A percentile compares a stretch with the other conserved stretches of the same genome.
phyloP scores from a whole-genome alignment of 2,888 invertebrate genomes.

The Clitarchus hookeri region DNA sequence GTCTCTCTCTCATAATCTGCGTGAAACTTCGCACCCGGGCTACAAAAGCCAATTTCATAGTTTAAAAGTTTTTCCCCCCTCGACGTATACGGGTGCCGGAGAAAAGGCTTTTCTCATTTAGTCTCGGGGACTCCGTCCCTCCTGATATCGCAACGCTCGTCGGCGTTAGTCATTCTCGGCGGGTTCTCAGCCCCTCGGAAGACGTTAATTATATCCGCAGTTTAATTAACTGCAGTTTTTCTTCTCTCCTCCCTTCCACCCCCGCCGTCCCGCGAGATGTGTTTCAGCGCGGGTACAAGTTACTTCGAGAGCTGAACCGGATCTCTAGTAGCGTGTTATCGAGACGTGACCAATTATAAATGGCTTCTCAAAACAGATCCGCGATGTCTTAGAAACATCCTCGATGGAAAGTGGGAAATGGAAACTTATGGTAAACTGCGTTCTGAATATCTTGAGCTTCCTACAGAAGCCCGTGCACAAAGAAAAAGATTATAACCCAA shows the following conservation, averaged over 20 bases:
- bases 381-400: too few species aligned
- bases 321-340: too few species aligned
- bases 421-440: too few species aligned
- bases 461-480: too few species aligned
- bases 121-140: neutral
- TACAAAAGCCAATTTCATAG: conserved; percentile 14
- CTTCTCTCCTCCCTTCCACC: neutral
- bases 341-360: too few species aligned
- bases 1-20: conserved; percentile 6
- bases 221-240: neutral
- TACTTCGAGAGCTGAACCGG: too few species aligned
- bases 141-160: neutral
- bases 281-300: too few species aligned
- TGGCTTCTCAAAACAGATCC: too few species aligned
- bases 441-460: too few species aligned
- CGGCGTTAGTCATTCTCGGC: neutral
- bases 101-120: neutral
- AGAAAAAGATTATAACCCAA: too few species aligned
- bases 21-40: neutral
- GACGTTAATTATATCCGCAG: conserved; percentile 3
- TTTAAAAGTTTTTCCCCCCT: neutral
- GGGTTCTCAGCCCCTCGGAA: neutral
- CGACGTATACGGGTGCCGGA: neutral
- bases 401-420: too few species aligned
- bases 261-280: neutral